These are phyloP conservation scores for Sebastes steindachneri DNA, from an alignment of 2,797 vertebrate species.

Conservation along the genomic window DNA sequence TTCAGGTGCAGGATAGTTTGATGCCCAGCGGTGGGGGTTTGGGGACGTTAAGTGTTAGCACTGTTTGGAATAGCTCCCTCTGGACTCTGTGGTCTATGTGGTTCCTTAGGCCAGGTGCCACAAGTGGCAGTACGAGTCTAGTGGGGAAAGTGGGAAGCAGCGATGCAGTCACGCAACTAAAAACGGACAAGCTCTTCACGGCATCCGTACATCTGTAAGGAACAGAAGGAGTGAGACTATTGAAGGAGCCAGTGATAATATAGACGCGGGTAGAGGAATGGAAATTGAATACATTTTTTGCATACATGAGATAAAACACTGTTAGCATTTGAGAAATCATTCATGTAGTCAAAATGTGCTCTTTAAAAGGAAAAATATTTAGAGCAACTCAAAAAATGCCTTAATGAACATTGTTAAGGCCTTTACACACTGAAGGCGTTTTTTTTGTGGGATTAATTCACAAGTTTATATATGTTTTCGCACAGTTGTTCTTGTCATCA, in stretches of 20 bases:
- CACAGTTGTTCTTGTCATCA: too few species aligned
- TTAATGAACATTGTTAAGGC: too few species aligned
- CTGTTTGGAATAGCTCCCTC: conserved; percentile 28
- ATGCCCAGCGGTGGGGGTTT: neutral
- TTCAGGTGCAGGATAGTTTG: neutral
- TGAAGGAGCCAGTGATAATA: neutral
- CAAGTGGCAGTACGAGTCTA: conserved; percentile 74
- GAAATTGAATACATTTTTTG: neutral
- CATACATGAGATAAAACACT: too few species aligned
- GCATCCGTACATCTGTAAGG: neutral
- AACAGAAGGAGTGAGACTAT: neutral
- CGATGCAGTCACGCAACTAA: conserved; percentile 58
- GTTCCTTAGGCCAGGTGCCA: conserved; percentile 56
- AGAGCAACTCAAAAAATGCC: neutral
- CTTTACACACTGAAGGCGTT: too few species aligned
- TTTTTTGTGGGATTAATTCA: too few species aligned
- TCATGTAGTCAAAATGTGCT: too few species aligned
- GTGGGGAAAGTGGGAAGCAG: conserved; percentile 68
- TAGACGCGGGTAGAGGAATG: neutral
- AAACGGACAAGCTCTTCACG: neutral
- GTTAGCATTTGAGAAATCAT: too few species aligned
- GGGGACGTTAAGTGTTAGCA: neutral
- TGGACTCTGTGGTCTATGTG: conserved; percentile 21
- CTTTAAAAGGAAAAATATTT: neutral
- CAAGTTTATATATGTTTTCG: too few species aligned